Base-by-base conservation (phyloP, 2,797 vertebrate genomes). In the Rhinophrynus dorsalis region DNA sequence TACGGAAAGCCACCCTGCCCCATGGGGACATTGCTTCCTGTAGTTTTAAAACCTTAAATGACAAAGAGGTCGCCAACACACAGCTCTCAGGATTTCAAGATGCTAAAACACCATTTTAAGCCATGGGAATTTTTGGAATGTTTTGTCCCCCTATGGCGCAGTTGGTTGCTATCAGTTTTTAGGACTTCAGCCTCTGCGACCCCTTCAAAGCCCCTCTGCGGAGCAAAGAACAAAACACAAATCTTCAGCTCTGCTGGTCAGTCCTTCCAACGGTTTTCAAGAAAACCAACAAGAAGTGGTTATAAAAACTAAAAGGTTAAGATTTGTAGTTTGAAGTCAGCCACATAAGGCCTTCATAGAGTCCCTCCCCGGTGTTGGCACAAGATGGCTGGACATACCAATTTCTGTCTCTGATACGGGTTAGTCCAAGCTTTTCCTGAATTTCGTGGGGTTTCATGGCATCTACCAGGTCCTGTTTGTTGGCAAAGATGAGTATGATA, bases 331-430 rank as follows among this genome's bases (percentile, higher is more conserved):
- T 82, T 51, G 80, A 82, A 0, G 78, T 82, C 5, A 82, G 74
- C 80, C 80, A 82, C 75, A 79, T 82, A 23, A 82, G 75, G 26
- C 80, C 80, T 66, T 82, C 80, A 17, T 75, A 78, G 12, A 82
- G 77, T 75, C 80, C 80, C 55, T 82, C 80, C 10, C 80, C 80
- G 1, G 80, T 77, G 9, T 77, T 80, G 2, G 80, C 80, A 21
- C 80, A 82, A 2, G 80, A 78, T 0, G 80, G 80, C 68, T 82
- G 80, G 55, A 82, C 80, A 12, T 82, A 82, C 80, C 80, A 82
- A 68, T 82, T 82, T 35, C 80, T 77, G 68, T 82, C 80, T 35
- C 80, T 75, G 40, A 82, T 77, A 9, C 80, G 71, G 1, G 80
- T 82, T 38, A 82, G 66, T 5, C 80, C 80, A 29, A 82, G 63